Conservation (phyloP, 2,888 invertebrate species). For the Fissipunctia ypsillon region DNA sequence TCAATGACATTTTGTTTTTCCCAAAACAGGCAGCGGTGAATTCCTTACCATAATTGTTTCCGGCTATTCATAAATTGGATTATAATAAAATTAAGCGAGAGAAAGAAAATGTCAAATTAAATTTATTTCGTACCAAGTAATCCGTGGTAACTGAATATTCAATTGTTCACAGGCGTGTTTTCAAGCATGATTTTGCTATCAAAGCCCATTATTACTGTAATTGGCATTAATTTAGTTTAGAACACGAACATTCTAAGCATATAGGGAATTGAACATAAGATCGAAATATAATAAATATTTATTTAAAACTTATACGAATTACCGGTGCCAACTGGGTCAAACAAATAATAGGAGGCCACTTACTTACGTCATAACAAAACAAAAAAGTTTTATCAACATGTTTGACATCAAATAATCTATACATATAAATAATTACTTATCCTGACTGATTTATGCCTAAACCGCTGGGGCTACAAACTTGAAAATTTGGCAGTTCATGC, state of each 20-base stretch:
- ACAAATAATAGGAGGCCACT: background rate
- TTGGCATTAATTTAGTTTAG: slow-evolving; percentile 6
- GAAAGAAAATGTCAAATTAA: background rate
- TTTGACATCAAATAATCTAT: background rate
- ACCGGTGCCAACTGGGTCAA: background rate
- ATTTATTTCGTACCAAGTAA: slow-evolving; percentile 15
- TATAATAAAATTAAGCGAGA: background rate
- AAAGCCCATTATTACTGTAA: slow-evolving; percentile 36
- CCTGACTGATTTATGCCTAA: too few species aligned
- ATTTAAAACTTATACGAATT: slow-evolving; percentile 24
- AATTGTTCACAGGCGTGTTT: slow-evolving; percentile 20
- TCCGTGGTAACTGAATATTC: slow-evolving; percentile 46
- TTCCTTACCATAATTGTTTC: too few species aligned
- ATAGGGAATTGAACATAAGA: background rate
- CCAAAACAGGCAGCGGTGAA: background rate
- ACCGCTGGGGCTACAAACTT: too few species aligned
- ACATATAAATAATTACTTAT: too few species aligned
- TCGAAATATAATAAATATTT: slow-evolving; percentile 18
- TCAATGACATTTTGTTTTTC: slow-evolving; percentile 7
- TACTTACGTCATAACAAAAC: background rate
- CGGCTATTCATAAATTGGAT: background rate
- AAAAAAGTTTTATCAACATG: background rate
- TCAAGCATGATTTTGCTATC: slow-evolving; percentile 43
- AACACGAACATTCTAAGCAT: background rate
- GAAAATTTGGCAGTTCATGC: too few species aligned